Evolutionary conservation across 2,888 invertebrate species (phyloP).

Genomic region (Nephrotoma flavescens): DNA sequence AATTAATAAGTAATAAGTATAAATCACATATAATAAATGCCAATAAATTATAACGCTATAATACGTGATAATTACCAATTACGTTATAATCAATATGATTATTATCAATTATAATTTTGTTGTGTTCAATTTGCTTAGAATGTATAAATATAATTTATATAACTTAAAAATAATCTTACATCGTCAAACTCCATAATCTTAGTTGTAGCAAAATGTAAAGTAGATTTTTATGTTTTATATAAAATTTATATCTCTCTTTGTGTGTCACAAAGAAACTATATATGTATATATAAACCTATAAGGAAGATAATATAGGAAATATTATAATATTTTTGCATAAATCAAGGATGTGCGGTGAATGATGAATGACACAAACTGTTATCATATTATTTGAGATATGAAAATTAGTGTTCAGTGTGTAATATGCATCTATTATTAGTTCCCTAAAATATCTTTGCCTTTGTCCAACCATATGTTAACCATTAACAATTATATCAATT

Average conservation of each 20-base stretch:
- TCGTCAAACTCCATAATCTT: not conserved
- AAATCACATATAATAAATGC: not conserved
- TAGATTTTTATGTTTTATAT: not conserved
- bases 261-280: not conserved
- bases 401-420: no score
- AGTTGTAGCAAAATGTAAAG: not conserved
- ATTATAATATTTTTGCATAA: not conserved
- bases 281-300: not conserved
- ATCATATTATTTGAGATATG: not conserved
- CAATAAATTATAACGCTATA: not conserved
- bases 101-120: not conserved
- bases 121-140: not conserved
- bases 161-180: not conserved
- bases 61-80: not conserved
- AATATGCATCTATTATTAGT: no score
- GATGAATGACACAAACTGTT: not conserved
- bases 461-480: no score
- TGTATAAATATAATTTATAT: not conserved
- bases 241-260: not conserved
- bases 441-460: no score
- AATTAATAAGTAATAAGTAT: not conserved
- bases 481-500: no score
- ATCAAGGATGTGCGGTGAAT: not conserved
- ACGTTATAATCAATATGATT: not conserved
- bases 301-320: not conserved